Conservation (phyloP, 2,113 vertebrate species). For the Sinocyclocheilus anshuiensis region DNA sequence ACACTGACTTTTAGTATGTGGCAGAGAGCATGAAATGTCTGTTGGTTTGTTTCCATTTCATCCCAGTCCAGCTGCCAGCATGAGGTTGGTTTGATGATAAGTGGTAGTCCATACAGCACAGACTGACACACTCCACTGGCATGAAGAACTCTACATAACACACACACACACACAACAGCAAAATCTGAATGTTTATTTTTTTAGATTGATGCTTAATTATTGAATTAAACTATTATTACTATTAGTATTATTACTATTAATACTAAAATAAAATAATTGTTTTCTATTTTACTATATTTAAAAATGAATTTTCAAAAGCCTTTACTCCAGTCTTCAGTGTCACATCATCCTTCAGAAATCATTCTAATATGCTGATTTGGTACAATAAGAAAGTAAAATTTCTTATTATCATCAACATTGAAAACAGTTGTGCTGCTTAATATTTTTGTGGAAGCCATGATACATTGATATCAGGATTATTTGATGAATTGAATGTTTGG, state of each 20-base stretch:
- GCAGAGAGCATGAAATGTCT: slow-evolving; percentile 88
- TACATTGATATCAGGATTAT: background rate
- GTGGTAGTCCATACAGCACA: slow-evolving; percentile 85
- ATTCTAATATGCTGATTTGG: background rate
- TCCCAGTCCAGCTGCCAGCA: slow-evolving; percentile 98
- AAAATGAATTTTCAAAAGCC: background rate
- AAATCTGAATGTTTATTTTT: background rate
- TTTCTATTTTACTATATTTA: background rate
- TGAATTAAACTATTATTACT: background rate
- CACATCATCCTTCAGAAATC: background rate
- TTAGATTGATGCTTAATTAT: background rate
- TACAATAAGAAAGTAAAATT: background rate
- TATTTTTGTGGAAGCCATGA: background rate
- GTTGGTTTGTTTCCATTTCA: slow-evolving; percentile 89
- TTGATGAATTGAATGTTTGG: background rate
- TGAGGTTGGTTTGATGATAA: slow-evolving; percentile 86
- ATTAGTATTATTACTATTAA: background rate
- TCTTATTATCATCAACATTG: background rate
- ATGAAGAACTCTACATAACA: slow-evolving; percentile 77
- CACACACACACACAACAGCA: slow-evolving; percentile 3
- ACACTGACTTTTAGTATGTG: slow-evolving; percentile 83
- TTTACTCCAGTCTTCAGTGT: background rate
- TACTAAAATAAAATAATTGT: background rate
- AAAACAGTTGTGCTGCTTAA: background rate
- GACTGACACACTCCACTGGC: slow-evolving; percentile 88